Evolutionary conservation across 1,140 invertebrate genomes (phyloP).

Genomic region (Pseudomyrmex gracilis): DNA sequence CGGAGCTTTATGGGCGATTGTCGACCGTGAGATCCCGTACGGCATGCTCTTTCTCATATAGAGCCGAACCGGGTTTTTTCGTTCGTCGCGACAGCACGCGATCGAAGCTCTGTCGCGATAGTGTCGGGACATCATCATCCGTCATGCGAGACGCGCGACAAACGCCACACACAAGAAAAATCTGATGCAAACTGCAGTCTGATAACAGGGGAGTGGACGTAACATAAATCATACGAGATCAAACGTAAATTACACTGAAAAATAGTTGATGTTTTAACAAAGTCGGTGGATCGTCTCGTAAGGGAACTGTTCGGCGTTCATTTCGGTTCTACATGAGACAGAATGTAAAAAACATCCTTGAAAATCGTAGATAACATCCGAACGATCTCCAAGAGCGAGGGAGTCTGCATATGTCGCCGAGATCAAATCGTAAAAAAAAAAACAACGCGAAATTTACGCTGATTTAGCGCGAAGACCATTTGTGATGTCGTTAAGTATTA

Average conservation of each 20-base stretch:
- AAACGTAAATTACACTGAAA: neutral
- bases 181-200: constrained; percentile 18
- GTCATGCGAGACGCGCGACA: constrained; percentile 62
- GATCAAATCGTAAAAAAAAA: too few relatives aligned
- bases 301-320: too few relatives aligned
- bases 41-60: constrained; percentile 56
- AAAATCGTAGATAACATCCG: too few relatives aligned
- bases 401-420: too few relatives aligned
- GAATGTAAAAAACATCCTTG: too few relatives aligned
- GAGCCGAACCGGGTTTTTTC: constrained; percentile 54
- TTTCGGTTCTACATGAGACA: too few relatives aligned
- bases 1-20: constrained; percentile 68
- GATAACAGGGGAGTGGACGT: neutral
- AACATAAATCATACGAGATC: neutral
- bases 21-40: constrained; percentile 31
- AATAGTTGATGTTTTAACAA: too few relatives aligned
- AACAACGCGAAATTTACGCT: too few relatives aligned
- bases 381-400: too few relatives aligned
- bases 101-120: constrained; percentile 54
- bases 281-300: too few relatives aligned
- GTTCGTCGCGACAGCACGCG: constrained; percentile 60
- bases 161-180: constrained; percentile 27
- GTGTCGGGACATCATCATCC: constrained; percentile 65
- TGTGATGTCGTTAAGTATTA: too few relatives aligned
- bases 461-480: too few relatives aligned